Evolutionary conservation across 2,888 invertebrate genomes (phyloP), one percentile per base, ranked within the genome.

Genomic region (Leuctra nigra): DNA sequence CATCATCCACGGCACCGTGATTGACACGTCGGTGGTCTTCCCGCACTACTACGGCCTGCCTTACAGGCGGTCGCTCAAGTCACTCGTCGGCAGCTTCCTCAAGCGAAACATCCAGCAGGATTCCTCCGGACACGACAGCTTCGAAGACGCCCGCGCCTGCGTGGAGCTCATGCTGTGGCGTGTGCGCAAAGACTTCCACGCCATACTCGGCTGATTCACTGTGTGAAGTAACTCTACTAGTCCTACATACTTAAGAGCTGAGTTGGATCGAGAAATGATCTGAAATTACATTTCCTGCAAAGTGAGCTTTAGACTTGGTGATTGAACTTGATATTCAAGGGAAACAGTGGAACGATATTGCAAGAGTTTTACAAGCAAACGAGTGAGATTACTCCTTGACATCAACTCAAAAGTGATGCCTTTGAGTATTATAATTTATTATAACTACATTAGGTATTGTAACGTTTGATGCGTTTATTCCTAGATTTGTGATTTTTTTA

Each of bases 131-230:
- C 99, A 99, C 75, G 90, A 94, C 72, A 91, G 94, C 61, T 79
- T 84, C 57, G 98, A 99, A 72, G 99, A 99, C 71, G 94, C 98
- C 1, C 77, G 82, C 35, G 85, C 91, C 11, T 91, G 91, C 63
- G 81, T 97, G 75, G 91, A 97, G 67, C 75, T 99, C 52, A 90
- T 95, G 77, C 75, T 93, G 55, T 83, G 84, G 74, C 84, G 84
- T 69, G 77, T 92, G 22, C 77, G 78, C 57, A 77, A 78, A 62
- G 82, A 84, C 65, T 68, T 68, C 48, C 54, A 58, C 13, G 39
- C 57, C 23, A 53, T 59, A 24, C 36, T 62, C 25, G 60, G 20
- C 20, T 50, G 14, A 24, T n/a, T n/a, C n/a, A n/a, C n/a, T n/a
- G n/a, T n/a, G n/a, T n/a, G n/a, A n/a, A n/a, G n/a, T n/a, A n/a